phyloP scores from a whole-genome alignment of 2,797 vertebrate species.

The Mus caroli region DNA sequence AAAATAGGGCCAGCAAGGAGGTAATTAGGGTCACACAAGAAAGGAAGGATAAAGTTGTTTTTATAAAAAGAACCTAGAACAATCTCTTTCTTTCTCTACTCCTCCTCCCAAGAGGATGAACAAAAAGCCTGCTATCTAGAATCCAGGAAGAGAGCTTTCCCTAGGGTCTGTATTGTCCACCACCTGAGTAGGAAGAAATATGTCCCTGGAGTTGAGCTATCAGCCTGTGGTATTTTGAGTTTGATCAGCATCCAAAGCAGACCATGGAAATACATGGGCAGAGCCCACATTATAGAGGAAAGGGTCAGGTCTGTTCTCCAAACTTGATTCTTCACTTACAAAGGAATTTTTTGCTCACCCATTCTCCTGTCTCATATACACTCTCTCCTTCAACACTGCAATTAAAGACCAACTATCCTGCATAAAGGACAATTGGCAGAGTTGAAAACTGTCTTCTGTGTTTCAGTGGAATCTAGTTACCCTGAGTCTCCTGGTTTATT shows the following conservation, averaged over 20 bases:
- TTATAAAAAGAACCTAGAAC: neutral
- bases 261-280: neutral
- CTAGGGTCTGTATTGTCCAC: fast-evolving
- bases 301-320: neutral
- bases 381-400: neutral
- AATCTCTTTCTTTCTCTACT: neutral
- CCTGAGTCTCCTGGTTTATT: neutral
- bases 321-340: neutral
- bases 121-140: neutral
- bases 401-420: neutral
- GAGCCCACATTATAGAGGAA: neutral
- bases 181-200: neutral
- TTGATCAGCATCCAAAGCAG: neutral
- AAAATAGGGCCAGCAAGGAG: neutral
- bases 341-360: neutral
- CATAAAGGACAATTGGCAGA: neutral
- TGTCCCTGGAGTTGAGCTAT: neutral
- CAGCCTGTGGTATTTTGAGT: neutral
- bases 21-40: no score
- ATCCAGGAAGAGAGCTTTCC: neutral
- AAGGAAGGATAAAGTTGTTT: neutral
- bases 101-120: neutral
- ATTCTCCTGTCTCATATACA: neutral
- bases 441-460: neutral
- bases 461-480: neutral